Conservation (phyloP, 2,888 invertebrate genomes). For the Pollenia griseotomentosa region DNA sequence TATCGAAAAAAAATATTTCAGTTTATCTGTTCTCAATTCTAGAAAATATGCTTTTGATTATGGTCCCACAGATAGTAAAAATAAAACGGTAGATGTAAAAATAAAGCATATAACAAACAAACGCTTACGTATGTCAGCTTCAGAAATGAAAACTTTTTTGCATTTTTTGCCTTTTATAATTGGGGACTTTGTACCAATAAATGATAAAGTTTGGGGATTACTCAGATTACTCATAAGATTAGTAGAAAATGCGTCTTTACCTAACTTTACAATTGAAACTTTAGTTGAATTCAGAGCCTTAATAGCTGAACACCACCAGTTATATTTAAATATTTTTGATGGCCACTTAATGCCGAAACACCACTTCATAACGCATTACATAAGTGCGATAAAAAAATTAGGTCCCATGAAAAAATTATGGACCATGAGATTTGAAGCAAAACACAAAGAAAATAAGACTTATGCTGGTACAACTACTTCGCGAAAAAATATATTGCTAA, state of each 20-base stretch:
- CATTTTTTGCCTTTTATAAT: constrained; percentile 60
- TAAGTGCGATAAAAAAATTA: constrained; percentile 53
- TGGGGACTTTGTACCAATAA: constrained; percentile 58
- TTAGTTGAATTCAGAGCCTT: constrained; percentile 46
- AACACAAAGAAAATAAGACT: constrained; percentile 57
- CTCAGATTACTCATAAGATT: constrained; percentile 54
- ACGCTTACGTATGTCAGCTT: constrained; percentile 58
- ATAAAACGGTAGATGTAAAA: constrained; percentile 29
- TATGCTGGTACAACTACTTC: constrained; percentile 61
- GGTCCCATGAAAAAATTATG: constrained; percentile 65
- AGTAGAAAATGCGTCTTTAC: constrained; percentile 45
- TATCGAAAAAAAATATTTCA: constrained; percentile 52
- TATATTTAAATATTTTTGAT: constrained; percentile 58
- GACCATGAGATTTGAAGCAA: constrained; percentile 66
- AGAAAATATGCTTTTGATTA: constrained; percentile 53
- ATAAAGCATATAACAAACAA: constrained; percentile 49
- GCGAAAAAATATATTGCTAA: constrained; percentile 64
- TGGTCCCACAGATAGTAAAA: constrained; percentile 30
- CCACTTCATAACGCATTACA: constrained; percentile 68
- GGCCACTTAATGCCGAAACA: constrained; percentile 55
- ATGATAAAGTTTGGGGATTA: constrained; percentile 60
- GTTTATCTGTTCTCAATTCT: constrained; percentile 42
- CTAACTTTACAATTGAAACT: constrained; percentile 45
- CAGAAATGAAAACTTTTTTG: constrained; percentile 63
- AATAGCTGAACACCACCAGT: constrained; percentile 54